Base-by-base conservation (phyloP, 2,888 invertebrate species). In the Caenorhabditis parvicauda region DNA sequence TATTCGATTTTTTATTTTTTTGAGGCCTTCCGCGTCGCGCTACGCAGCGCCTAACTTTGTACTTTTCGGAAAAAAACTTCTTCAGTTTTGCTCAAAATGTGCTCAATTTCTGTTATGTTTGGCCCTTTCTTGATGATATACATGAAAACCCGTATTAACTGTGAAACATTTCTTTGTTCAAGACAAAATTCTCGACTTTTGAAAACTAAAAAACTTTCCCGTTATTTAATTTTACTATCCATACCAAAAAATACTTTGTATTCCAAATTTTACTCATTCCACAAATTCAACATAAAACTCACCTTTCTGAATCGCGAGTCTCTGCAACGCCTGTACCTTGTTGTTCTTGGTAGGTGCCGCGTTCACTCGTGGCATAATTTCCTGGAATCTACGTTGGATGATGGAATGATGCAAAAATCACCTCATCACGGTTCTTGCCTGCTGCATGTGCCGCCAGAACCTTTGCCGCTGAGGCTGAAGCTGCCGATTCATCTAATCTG, bases 301-400 rank as follows among this genome's bases (percentile, higher is more conserved):
- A 76, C 76, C 77, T 68, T 70, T 71, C 46, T 78, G 78, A 32
- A 74, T 76, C 24, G 78, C 78, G 14, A 78, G 61, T 38, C 76
- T 59, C 52, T 78, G 78, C 59, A 78, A 68, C 7, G 77, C 77
- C 39, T 75, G 76, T n/a, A 66, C 64, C 22, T 72, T 55, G 48
- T 69, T 72, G 61, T 78, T 76, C 54, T 77, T 76, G 0, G 74
- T 69, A 21, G 76, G 75, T 6, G 69, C 64, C 19, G 75, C 68
- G 48, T 65, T 67, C 39, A 76, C 75, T 17, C 73, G 75, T 7
- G 77, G 76, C 77, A 78, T 78, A 6, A 77, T 71, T 42, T 71
- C 59, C 51, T 65, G 45, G 29, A 42, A 53, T n/a, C n/a, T n/a
- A n/a, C n/a, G n/a, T 22, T 44, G 24, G 25, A 44, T 12, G 9